Evolutionary conservation across 2,888 invertebrate genomes (phyloP).

Genomic region (Lutraria lutraria): DNA sequence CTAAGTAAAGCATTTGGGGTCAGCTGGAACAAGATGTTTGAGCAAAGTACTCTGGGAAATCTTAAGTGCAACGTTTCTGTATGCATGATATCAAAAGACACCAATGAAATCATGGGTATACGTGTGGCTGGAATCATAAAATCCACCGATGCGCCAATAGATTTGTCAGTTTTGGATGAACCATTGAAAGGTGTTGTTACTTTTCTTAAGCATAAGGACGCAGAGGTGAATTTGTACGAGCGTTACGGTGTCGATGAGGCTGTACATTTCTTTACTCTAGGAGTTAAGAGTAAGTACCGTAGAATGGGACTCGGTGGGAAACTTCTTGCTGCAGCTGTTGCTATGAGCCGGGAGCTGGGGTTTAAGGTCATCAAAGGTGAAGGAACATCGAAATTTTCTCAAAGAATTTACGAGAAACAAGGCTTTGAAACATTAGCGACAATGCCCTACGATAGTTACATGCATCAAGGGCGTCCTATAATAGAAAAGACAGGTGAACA

Average conservation of each 20-base stretch:
- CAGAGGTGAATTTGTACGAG: constrained; percentile 51
- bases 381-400: constrained; percentile 65
- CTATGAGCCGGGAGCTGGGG: constrained; percentile 54
- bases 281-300: constrained; percentile 60
- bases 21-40: constrained; percentile 53
- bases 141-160: constrained; percentile 17
- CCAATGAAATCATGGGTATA: constrained; percentile 57
- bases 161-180: constrained; percentile 43
- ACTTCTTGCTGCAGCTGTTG: constrained; percentile 52
- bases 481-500: constrained; percentile 54
- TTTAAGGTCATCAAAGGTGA: constrained; percentile 61
- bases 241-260: constrained; percentile 51
- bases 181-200: constrained; percentile 37
- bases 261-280: constrained; percentile 60
- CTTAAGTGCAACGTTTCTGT: constrained; percentile 54
- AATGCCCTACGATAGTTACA: constrained; percentile 58
- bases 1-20: constrained; percentile 57
- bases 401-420: constrained; percentile 61
- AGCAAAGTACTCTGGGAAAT: constrained; percentile 27
- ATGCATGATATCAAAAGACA: constrained; percentile 55
- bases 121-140: constrained; percentile 51
- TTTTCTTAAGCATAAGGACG: constrained; percentile 54
- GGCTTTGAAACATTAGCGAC: constrained; percentile 52
- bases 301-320: constrained; percentile 56
- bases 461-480: constrained; percentile 51